Percentiles rank a stretch among this genome's conserved stretches.
Evolutionary conservation across 2,888 invertebrate genomes (phyloP).

Genomic region (Sepiola atlantica): DNA sequence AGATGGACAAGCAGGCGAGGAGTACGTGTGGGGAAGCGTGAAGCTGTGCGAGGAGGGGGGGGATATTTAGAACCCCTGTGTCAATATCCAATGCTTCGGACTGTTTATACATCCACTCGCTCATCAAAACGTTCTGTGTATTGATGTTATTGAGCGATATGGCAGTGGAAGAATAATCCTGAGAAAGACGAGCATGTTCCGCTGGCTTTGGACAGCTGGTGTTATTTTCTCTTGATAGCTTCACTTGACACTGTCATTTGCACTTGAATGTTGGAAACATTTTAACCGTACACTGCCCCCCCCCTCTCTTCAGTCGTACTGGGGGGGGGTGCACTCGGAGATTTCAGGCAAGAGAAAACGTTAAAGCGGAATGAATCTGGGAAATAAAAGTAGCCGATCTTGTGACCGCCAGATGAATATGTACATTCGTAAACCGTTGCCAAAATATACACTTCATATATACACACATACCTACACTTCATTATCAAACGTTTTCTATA

Average conservation of each 20-base stretch:
- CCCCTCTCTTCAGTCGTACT: neutral
- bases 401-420: neutral
- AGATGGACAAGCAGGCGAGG: too few relatives aligned
- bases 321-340: neutral
- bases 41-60: too few relatives aligned
- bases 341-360: neutral
- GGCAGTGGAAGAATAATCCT: neutral
- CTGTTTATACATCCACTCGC: neutral
- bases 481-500: too few relatives aligned
- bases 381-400: neutral
- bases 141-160: neutral
- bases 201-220: neutral
- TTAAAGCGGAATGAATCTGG: neutral
- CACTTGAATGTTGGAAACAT: neutral
- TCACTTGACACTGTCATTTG: constrained; percentile 16
- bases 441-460: too few relatives aligned
- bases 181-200: neutral
- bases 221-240: neutral
- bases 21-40: too few relatives aligned
- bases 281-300: neutral
- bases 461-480: too few relatives aligned
- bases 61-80: neutral
- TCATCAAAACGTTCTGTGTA: neutral
- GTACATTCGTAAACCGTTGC: too few relatives aligned
- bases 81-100: neutral